These are phyloP conservation scores for Serinus canaria DNA, from an alignment of 2,113 vertebrate genomes.

Conservation along the genomic window DNA sequence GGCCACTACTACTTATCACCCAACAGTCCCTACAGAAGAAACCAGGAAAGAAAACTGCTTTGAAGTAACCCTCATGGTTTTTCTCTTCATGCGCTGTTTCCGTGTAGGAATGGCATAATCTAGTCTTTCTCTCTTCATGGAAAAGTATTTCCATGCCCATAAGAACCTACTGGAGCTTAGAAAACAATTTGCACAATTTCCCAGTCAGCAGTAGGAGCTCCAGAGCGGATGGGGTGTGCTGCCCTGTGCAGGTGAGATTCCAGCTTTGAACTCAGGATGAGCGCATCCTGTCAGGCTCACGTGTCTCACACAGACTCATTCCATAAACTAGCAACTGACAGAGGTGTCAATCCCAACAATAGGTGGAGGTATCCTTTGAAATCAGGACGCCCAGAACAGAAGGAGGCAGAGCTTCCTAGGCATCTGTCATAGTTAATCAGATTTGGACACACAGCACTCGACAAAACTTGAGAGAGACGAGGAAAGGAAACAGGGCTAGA, in stretches of 20 bases:
- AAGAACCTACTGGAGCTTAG: neutral
- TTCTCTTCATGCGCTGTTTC: neutral
- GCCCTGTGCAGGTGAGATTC: neutral
- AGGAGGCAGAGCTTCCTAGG: neutral
- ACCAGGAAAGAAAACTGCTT: neutral
- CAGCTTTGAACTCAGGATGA: neutral
- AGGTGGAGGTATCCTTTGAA: neutral
- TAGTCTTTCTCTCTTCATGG: neutral
- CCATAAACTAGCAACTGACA: neutral
- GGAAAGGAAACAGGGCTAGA: neutral
- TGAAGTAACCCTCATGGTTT: neutral
- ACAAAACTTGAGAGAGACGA: neutral
- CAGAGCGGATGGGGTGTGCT: neutral
- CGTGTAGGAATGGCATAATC: neutral
- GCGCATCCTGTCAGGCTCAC: rapidly evolving
- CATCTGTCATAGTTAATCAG: neutral
- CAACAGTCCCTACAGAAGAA: neutral
- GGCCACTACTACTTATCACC: neutral
- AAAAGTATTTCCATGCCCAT: neutral
- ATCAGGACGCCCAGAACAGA: neutral
- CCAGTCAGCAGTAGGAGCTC: neutral
- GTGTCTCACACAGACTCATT: rapidly evolving
- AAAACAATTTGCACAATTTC: neutral
- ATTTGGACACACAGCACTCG: neutral
- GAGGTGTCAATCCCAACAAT: neutral